Evolutionary conservation across 2,113 vertebrate genomes (phyloP), one percentile per base, ranked within the genome.

Genomic region (Tenrec ecaudatus): DNA sequence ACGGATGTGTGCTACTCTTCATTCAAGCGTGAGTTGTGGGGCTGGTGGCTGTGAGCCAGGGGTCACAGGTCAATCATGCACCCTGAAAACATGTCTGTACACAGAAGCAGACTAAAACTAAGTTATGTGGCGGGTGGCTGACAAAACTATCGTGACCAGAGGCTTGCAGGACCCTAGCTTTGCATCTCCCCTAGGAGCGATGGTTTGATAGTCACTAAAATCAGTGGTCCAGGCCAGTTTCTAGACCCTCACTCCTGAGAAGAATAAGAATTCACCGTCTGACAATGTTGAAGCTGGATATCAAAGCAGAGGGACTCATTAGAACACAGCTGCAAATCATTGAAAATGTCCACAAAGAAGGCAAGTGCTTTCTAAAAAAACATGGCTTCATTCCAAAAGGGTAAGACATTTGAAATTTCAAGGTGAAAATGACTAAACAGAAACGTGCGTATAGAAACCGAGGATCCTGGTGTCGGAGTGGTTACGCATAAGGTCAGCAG

Each of bases 391-490:
- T 60, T 90, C 80, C 57, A 25, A 57, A 86, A 93, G 64, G 66
- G 14, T 58, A 86, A 86, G 81, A n/a, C 33, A 43, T 23, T 69
- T 83, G 47, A 85, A 71, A 16, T 79, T 95, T 82, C 27, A 77
- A 73, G 68, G 80, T 81, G 84, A 96, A 93, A 78, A 66, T 31
- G 31, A 66, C 53, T 58, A 43, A 40, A 38, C 4, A 64, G 89
- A 80, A 47, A n/a, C 4, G 66, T 81, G 40, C 43, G 76, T 58
- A 27, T 27, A 76, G 38, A 22, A 20, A 62, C 22, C 17, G 22
- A 12, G 60, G 5, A 6, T 23, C 22, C 60, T 62, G 60, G 60
- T 62, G 22, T 19, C 19, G 60, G 16, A 19, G 60, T 62, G 60
- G 60, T 14, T 62, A 22, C 60, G 7, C 16, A 62, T 22, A 22